Conservation (phyloP, 2,888 invertebrate genomes). For the Listrodromus nycthemerus region DNA sequence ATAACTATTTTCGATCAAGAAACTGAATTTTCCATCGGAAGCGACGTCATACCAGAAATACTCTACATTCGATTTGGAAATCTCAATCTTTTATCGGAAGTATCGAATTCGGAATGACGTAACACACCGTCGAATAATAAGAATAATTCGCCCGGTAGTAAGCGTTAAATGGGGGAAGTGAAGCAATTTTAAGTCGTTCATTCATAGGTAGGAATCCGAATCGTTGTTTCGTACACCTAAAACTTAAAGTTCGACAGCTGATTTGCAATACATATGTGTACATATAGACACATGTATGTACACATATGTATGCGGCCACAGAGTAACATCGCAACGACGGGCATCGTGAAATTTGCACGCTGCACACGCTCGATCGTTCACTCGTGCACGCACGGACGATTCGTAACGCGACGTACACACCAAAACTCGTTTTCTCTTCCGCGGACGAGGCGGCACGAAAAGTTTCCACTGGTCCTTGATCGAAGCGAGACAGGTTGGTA, state of each 20-base stretch:
- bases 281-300: not conserved
- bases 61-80: too few relatives aligned
- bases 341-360: conserved; percentile 58
- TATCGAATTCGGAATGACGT: too few relatives aligned
- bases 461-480: conserved; percentile 79
- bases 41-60: too few relatives aligned
- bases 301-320: not conserved
- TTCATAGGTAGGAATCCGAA: not conserved
- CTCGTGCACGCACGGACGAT: conserved; percentile 58
- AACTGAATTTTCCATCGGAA: not conserved
- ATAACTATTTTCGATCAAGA: not conserved
- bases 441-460: conserved; percentile 65
- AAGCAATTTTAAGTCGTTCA: not conserved
- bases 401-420: conserved; percentile 68
- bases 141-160: not conserved
- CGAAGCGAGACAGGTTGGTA: conserved; percentile 56
- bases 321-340: conserved; percentile 34
- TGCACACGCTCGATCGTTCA: conserved; percentile 64
- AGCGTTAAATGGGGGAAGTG: not conserved
- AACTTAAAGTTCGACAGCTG: conserved; percentile 45
- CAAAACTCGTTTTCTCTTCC: conserved; percentile 74
- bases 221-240: not conserved
- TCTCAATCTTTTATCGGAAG: too few relatives aligned
- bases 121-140: too few relatives aligned
- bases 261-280: conserved; percentile 27